These are phyloP conservation scores for Pelvicachromis taeniatus DNA, from an alignment of 2,113 vertebrate genomes.

Conservation along the genomic window DNA sequence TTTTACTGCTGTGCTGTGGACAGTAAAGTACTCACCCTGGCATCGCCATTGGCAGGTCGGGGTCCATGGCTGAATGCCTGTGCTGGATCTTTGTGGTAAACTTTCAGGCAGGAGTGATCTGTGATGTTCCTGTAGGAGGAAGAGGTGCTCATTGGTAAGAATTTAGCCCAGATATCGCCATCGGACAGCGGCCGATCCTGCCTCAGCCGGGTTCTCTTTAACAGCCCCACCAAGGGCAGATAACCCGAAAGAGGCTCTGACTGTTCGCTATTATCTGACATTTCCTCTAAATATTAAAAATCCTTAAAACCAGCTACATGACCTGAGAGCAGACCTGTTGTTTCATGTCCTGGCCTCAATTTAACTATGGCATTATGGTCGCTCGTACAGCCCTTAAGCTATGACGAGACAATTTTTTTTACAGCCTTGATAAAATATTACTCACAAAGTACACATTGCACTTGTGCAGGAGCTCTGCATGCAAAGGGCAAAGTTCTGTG, in stretches of 20 bases:
- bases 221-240: constrained; percentile 18
- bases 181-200: constrained; percentile 48
- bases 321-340: neutral
- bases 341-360: neutral
- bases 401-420: constrained; percentile 55
- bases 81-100: constrained; percentile 96
- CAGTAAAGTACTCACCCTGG: constrained; percentile 82
- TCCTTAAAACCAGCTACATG: neutral
- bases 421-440: constrained; percentile 56
- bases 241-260: constrained; percentile 25
- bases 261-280: constrained; percentile 16
- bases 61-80: constrained; percentile 89
- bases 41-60: constrained; percentile 85
- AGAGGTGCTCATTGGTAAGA: constrained; percentile 20
- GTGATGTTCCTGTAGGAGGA: constrained; percentile 88
- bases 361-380: neutral
- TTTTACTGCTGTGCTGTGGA: neutral
- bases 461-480: neutral
- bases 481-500: constrained; percentile 17
- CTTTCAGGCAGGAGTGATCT: constrained; percentile 94
- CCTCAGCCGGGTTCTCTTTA: neutral
- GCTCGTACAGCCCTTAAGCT: neutral
- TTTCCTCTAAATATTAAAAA: constrained; percentile 15
- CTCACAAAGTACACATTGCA: constrained; percentile 64
- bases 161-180: constrained; percentile 46